These are phyloP conservation scores for Drosophila tsacasi DNA, from an alignment of 1,140 invertebrate genomes.

Conservation along the genomic window DNA sequence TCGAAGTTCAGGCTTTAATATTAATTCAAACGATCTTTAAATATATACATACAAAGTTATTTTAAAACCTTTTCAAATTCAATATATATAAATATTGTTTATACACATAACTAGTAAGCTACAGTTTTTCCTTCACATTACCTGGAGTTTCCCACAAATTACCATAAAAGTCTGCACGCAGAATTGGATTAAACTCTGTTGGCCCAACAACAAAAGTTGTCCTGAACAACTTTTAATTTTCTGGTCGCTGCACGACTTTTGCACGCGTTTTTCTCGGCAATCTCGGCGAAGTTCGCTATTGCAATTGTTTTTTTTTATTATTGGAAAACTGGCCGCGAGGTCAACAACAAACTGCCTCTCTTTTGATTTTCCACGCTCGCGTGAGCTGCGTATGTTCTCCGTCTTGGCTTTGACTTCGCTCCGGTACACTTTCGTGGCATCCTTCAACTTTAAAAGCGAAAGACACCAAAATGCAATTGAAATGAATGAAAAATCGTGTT, in stretches of 20 bases:
- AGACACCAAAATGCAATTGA: constrained; percentile 64
- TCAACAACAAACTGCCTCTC: constrained; percentile 72
- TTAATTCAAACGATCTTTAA: neutral
- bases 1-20: neutral
- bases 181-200: constrained; percentile 20
- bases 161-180: constrained; percentile 18
- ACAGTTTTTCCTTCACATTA: neutral
- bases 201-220: constrained; percentile 48
- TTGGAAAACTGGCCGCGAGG: constrained; percentile 77
- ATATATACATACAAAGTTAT: neutral
- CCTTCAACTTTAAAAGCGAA: constrained; percentile 72
- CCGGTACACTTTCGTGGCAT: constrained; percentile 70
- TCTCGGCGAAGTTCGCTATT: constrained; percentile 54
- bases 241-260: constrained; percentile 66
- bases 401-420: constrained; percentile 25
- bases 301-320: constrained; percentile 33
- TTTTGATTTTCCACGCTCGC: constrained; percentile 71
- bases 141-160: constrained; percentile 16
- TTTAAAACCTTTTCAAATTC: neutral
- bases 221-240: constrained; percentile 62
- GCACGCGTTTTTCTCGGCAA: constrained; percentile 70
- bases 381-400: constrained; percentile 56
- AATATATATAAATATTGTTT: neutral
- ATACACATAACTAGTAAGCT: neutral
- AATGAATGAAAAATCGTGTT: constrained; percentile 73